phyloP scores from a whole-genome alignment of 2,113 vertebrate genomes.

The Mungos mungo region DNA sequence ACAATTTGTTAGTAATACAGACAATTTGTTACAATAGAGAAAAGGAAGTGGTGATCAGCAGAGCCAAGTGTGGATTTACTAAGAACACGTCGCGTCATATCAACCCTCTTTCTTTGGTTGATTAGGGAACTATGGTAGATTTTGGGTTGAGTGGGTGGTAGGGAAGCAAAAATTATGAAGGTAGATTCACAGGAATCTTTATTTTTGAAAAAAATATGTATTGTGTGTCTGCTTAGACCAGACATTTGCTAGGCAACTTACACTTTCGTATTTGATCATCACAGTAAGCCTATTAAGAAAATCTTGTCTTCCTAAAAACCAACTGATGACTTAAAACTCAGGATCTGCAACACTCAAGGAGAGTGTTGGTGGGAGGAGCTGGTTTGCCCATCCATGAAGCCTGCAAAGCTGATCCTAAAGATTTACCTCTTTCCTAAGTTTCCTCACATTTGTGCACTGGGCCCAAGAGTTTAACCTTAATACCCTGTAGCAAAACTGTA shows the following conservation, averaged over 20 bases:
- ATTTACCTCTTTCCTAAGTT: not conserved
- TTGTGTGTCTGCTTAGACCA: not conserved
- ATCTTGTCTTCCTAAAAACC: not conserved
- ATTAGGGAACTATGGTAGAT: slow-evolving; percentile 41
- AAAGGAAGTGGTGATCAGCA: slow-evolving; percentile 54
- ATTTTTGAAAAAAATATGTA: not conserved
- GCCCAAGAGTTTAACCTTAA: not conserved
- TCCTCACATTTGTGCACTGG: not conserved
- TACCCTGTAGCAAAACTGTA: not conserved
- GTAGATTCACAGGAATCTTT: not conserved
- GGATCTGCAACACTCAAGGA: not conserved
- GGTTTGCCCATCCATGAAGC: not conserved
- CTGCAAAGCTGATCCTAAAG: not conserved
- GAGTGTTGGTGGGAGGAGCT: not conserved
- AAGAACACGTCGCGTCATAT: not conserved
- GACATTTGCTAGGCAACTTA: not conserved
- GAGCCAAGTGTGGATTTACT: slow-evolving; percentile 44
- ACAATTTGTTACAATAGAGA: not conserved
- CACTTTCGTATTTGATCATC: not conserved
- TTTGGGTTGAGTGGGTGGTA: slow-evolving; percentile 56
- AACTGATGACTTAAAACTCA: not conserved
- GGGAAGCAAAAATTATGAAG: slow-evolving; percentile 8
- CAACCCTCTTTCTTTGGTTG: not conserved
- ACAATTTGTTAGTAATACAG: not conserved
- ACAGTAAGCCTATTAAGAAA: not conserved